Evolutionary conservation across 2,888 invertebrate species (phyloP).

Genomic region (Drosophila paracracens): DNA sequence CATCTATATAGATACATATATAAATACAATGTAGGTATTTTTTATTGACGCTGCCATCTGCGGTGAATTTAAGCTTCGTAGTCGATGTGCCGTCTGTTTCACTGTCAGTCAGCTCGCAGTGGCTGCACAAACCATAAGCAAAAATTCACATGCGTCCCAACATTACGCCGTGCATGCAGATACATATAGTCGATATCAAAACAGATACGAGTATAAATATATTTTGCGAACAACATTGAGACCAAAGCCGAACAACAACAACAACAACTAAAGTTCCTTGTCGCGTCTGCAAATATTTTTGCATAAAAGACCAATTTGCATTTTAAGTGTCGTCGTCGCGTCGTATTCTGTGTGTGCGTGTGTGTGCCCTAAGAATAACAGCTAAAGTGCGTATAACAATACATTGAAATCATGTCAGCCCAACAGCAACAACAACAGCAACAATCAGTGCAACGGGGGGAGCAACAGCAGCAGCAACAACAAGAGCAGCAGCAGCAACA

Average conservation of each 20-base stretch:
- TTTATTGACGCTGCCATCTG: slow-evolving; percentile 54
- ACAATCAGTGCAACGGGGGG: slow-evolving; percentile 10
- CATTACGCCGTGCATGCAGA: slow-evolving; percentile 39
- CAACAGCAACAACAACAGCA: slow-evolving; percentile 36
- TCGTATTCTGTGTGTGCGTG: slow-evolving; percentile 9
- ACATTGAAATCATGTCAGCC: slow-evolving; percentile 40
- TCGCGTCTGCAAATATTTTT: slow-evolving; percentile 41
- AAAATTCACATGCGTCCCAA: slow-evolving; percentile 50
- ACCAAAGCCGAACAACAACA: slow-evolving; percentile 27
- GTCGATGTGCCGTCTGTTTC: slow-evolving; percentile 56
- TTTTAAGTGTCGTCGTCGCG: slow-evolving; percentile 29
- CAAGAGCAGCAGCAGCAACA: slow-evolving; percentile 21
- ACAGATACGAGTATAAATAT: slow-evolving; percentile 25
- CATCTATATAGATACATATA: neutral
- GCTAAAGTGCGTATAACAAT: slow-evolving; percentile 52
- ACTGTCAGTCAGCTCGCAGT: slow-evolving; percentile 62
- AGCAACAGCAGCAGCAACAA: slow-evolving; percentile 30
- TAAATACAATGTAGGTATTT: slow-evolving; percentile 17
- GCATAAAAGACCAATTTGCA: slow-evolving; percentile 53
- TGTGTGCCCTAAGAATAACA: slow-evolving; percentile 10
- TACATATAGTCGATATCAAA: slow-evolving; percentile 5
- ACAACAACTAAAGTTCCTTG: slow-evolving; percentile 18
- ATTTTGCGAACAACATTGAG: slow-evolving; percentile 21
- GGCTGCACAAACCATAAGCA: slow-evolving; percentile 52
- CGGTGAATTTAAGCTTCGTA: slow-evolving; percentile 61